Percentiles rank a stretch among this genome's conserved stretches.
These are phyloP conservation scores for Dicycla oo DNA, from an alignment of 2,888 invertebrate genomes.

Conservation along the genomic window DNA sequence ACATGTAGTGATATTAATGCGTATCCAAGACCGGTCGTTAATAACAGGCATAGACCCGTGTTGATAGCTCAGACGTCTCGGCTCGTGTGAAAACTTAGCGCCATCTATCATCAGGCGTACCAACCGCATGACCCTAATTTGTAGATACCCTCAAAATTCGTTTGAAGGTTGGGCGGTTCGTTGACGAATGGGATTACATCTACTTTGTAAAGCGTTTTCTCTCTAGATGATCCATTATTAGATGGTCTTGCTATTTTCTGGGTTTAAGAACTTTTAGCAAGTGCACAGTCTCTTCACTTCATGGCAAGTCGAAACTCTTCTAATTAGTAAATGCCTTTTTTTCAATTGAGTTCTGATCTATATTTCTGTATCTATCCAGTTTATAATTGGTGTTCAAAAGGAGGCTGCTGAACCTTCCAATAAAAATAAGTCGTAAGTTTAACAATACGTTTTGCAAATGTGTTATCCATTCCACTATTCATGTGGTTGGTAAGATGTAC, in stretches of 20 bases:
- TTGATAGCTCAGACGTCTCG: constrained; percentile 61
- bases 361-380: neutral
- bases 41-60: constrained; percentile 58
- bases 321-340: neutral
- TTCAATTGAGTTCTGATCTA: neutral
- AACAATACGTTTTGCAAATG: neutral
- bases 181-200: constrained; percentile 25
- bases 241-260: neutral
- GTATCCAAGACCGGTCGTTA: constrained; percentile 66
- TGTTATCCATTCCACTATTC: constrained; percentile 7
- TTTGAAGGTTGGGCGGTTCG: constrained; percentile 44
- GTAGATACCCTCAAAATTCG: constrained; percentile 51
- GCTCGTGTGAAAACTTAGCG: constrained; percentile 66
- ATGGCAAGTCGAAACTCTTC: neutral
- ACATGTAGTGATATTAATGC: constrained; percentile 59
- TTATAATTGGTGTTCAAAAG: too few species aligned
- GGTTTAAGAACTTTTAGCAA: constrained; percentile 18
- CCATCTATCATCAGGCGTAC: constrained; percentile 65
- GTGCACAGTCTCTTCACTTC: neutral
- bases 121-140: constrained; percentile 60
- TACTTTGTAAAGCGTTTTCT: constrained; percentile 19
- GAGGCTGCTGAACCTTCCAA: neutral
- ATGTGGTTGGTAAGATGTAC: constrained; percentile 2
- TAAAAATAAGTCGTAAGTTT: neutral
- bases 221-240: neutral